Base-by-base conservation (phyloP, 2,113 vertebrate species). In the Cyanoramphus novaezelandiae region DNA sequence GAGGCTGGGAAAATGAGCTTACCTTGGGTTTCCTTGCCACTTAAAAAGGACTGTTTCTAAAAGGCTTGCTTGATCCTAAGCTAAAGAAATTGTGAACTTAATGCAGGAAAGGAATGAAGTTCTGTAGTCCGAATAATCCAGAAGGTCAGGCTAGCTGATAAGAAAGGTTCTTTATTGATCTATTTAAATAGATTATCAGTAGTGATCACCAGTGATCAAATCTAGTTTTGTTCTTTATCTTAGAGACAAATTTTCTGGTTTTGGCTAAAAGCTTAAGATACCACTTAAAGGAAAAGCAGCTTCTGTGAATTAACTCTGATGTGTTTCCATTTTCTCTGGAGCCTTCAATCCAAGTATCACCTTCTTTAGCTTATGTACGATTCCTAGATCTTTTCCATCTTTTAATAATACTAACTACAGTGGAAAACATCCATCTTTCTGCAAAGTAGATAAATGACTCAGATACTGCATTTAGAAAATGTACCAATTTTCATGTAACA, bases 111-210 rank as follows among this genome's bases (percentile, higher is more conserved):
- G 47, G 24, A 68, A 82, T 64, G 9, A 75, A 92, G 18, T 43
- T 91, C 27, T 84, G 5, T 8, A 52, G 24, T 43, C 41, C 41
- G 21, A 79, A 89, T 25, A 89, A 71, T 47, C 65, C 16, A 43
- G 79, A 93, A 94, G 72, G 88, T 89, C 77, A 93, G 18, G 7
- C 35, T 84, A 52, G 13, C 28, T 84, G 89, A 92, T 86, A 91
- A 93, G 77, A 82, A 76, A 37, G 11, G 14, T n/a, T 82, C 69
- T 72, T 64, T 44, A 78, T 16, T 64, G 57, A 84, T 68, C 27
- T 82, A 5, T 78, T 72, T 7, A 63, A 93, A 68, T 24, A 88
- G 72, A 75, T 92, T 86, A 92, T 87, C 81, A 62, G 35, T 93
- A 72, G 44, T 69, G 35, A 93, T 71, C 65, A 39, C 7, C 8